Percentiles rank a stretch among this genome's conserved stretches.
phyloP scores from a whole-genome alignment of 2,113 vertebrate genomes.

The Isichthys henryi region DNA sequence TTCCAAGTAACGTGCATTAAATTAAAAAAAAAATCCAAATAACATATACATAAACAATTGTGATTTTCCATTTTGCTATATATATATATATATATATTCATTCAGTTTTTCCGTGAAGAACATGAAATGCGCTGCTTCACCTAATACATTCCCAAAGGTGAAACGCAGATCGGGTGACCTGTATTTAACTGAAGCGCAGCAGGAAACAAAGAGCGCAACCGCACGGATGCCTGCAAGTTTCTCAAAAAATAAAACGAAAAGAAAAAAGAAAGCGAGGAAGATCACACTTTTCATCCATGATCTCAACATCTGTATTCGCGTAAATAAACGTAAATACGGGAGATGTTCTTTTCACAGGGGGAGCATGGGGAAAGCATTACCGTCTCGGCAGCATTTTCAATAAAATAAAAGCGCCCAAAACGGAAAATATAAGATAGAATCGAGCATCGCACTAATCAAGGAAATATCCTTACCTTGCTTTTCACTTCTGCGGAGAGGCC shows the following conservation, averaged over 20 bases:
- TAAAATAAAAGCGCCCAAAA: neutral
- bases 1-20: neutral
- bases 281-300: neutral
- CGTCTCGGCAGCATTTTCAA: too few species aligned
- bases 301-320: too few species aligned
- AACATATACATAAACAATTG: neutral
- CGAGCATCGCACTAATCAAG: neutral
- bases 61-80: neutral
- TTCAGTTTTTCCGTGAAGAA: neutral
- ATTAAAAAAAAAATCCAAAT: neutral
- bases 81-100: neutral
- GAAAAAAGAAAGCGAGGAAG: neutral
- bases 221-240: neutral
- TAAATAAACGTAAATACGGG: neutral
- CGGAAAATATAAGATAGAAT: neutral
- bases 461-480: conserved; percentile 61
- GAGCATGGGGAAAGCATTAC: neutral
- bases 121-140: neutral
- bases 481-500: conserved; percentile 75
- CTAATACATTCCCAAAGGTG: neutral
- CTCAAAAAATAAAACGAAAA: neutral
- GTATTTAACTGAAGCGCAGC: neutral
- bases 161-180: neutral
- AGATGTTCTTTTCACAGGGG: neutral
- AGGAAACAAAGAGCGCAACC: neutral